A percentile compares a stretch with the other conserved stretches of the same genome.
Conservation (phyloP, 2,797 vertebrate species). For the Prionace glauca region DNA sequence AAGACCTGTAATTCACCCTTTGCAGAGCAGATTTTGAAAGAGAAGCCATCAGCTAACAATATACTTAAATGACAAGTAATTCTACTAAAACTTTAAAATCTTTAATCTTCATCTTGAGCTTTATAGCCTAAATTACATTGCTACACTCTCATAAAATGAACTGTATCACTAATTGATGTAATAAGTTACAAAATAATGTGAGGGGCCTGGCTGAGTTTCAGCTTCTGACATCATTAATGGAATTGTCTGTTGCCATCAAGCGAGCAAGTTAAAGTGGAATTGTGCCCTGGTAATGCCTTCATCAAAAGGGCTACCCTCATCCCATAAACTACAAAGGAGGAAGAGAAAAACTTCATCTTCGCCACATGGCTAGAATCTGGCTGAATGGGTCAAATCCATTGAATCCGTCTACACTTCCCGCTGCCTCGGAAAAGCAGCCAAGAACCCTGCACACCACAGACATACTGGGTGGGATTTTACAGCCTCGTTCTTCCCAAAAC, state of each 20-base stretch:
- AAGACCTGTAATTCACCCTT: constrained; percentile 29
- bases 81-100: constrained; percentile 30
- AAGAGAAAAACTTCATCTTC: not conserved
- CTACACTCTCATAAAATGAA: constrained; percentile 35
- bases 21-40: constrained; percentile 29
- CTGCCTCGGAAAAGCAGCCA: no score
- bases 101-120: constrained; percentile 31
- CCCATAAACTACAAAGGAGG: not conserved
- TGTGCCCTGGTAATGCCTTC: not conserved
- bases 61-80: constrained; percentile 31
- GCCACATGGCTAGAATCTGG: not conserved
- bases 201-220: constrained; percentile 28
- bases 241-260: constrained; percentile 11
- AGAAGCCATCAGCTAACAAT: constrained; percentile 32
- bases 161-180: constrained; percentile 32
- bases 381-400: no score
- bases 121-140: constrained; percentile 32
- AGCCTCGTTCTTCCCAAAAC: no score
- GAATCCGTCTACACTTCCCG: no score
- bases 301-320: not conserved
- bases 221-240: constrained; percentile 16
- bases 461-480: no score
- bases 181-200: constrained; percentile 36
- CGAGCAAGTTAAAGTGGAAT: constrained; percentile 9
- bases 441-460: no score